Conservation (phyloP, 2,113 vertebrate species). For the Brachionichthys hirsutus region DNA sequence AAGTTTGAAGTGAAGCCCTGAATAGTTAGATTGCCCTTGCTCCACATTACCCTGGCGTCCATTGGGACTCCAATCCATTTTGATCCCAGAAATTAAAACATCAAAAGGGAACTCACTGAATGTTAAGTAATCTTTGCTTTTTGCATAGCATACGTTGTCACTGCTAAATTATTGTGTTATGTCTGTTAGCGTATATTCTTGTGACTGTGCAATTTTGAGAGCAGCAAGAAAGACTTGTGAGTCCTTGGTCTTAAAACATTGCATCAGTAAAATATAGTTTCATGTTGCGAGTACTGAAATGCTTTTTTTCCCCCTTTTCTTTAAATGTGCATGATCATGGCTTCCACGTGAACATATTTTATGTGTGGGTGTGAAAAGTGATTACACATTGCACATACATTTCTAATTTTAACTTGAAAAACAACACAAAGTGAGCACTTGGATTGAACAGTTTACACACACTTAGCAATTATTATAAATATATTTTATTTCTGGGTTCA, state of each 20-base stretch:
- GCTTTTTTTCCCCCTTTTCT: constrained; percentile 16
- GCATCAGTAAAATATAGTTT: not conserved
- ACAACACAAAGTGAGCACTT: no score
- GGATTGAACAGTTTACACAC: no score
- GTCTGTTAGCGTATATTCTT: not conserved
- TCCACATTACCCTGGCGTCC: not conserved
- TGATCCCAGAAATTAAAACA: not conserved
- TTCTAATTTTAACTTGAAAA: constrained; percentile 48
- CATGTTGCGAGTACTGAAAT: not conserved
- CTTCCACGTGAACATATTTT: constrained; percentile 3
- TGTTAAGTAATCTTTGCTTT: not conserved
- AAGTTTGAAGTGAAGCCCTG: not conserved
- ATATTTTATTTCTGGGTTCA: no score
- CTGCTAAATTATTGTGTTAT: not conserved
- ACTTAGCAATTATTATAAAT: no score
- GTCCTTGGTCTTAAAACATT: not conserved
- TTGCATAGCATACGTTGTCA: not conserved
- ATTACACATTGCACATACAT: constrained; percentile 37
- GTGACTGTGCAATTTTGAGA: not conserved
- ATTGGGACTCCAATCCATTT: not conserved
- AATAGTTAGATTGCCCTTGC: not conserved
- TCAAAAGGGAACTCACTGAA: not conserved
- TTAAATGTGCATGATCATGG: constrained; percentile 4
- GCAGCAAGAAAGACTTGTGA: not conserved
- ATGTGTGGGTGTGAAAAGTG: constrained; percentile 44